phyloP scores from a whole-genome alignment of 1,140 invertebrate genomes.

The Melipona quadrifasciata region DNA sequence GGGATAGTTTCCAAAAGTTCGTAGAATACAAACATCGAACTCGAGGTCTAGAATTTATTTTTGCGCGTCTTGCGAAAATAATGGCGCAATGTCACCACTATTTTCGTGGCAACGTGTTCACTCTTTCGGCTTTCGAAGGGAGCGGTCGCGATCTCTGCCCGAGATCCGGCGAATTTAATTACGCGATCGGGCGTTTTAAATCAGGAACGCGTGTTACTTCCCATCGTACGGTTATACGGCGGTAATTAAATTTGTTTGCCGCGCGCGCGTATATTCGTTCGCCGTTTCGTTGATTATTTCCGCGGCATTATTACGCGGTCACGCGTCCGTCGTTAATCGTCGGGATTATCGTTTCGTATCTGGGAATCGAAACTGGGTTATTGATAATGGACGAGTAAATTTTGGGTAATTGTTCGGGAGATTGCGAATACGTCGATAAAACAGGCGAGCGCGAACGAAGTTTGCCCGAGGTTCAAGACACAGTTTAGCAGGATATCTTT shows the following conservation, averaged over 20 bases:
- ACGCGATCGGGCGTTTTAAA: not conserved
- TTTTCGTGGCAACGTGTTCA: no score
- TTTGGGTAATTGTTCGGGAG: not conserved
- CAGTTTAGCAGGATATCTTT: slow-evolving; percentile 1
- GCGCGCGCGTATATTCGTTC: not conserved
- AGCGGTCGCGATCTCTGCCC: no score
- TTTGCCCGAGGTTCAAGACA: not conserved
- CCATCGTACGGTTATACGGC: not conserved
- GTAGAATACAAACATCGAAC: no score
- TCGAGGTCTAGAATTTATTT: no score
- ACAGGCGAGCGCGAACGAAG: not conserved
- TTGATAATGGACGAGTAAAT: not conserved
- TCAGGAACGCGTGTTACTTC: not conserved
- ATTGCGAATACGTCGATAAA: not conserved
- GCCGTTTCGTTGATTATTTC: slow-evolving; percentile 3
- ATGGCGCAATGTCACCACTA: no score
- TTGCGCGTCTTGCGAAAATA: no score
- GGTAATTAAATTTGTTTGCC: not conserved
- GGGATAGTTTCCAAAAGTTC: no score
- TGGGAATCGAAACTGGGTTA: not conserved
- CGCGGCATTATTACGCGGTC: slow-evolving; percentile 1
- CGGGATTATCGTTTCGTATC: not conserved
- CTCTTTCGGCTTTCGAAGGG: no score
- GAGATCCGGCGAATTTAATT: not conserved
- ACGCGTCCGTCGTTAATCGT: not conserved